These are phyloP conservation scores for Theonella swinhoei DNA, from an alignment of 37 sponge, comb jelly and placozoan species.

Conservation along the genomic window DNA sequence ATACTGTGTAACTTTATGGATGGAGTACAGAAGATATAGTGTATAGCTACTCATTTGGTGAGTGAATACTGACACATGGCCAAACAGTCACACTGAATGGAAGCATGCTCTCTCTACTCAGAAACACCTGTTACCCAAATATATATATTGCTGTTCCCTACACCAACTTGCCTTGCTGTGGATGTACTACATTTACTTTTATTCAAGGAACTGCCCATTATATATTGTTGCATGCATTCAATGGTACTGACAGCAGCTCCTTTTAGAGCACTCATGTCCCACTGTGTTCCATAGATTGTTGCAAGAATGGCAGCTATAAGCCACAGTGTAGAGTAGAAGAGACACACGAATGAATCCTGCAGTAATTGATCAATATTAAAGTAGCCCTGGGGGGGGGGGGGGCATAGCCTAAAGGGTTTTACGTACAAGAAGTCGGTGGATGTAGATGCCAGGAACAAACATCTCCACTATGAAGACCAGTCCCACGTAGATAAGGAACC, in stretches of 20 bases:
- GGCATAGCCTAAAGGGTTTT: no score
- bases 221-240: no score
- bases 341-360: neutral
- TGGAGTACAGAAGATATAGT: no score
- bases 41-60: no score
- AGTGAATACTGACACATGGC: neutral
- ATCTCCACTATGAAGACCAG: constrained; percentile 47
- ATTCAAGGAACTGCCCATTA: no score
- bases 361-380: no score
- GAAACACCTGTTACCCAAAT: no score
- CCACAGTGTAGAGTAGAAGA: neutral
- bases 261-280: neutral
- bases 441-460: constrained; percentile 28
- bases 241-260: neutral
- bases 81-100: neutral
- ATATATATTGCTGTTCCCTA: no score
- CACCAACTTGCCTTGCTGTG: no score
- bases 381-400: no score
- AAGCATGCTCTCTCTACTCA: neutral
- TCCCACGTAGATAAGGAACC: constrained; percentile 28
- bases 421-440: constrained; percentile 52
- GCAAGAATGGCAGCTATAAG: neutral
- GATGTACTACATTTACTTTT: no score
- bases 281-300: neutral
- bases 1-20: no score